Evolutionary conservation across 2,888 invertebrate species (phyloP).

Genomic region (Harmothoe impar): DNA sequence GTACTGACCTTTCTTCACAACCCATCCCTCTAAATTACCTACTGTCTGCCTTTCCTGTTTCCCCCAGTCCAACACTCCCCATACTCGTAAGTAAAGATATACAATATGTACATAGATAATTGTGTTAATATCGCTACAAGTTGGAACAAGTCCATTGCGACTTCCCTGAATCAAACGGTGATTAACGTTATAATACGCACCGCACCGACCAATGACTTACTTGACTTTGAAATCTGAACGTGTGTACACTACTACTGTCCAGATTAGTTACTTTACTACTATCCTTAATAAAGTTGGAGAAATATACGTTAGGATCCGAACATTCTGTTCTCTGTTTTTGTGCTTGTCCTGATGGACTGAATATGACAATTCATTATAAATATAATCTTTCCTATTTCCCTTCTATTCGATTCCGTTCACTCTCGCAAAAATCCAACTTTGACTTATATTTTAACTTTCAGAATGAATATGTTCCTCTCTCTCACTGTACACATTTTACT

Average conservation of each 20-base stretch:
- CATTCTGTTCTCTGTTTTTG: neutral
- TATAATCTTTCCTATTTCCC: slow-evolving; percentile 6
- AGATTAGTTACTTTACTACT: neutral
- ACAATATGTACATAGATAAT: slow-evolving; percentile 23
- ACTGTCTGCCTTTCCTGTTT: too few species aligned
- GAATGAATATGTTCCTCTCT: neutral
- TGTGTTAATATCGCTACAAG: neutral
- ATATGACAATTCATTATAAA: neutral
- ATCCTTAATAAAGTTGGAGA: neutral
- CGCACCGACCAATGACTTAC: neutral
- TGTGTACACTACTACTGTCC: neutral
- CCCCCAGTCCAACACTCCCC: slow-evolving; percentile 4
- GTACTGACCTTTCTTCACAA: too few species aligned
- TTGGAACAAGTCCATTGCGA: slow-evolving; percentile 46
- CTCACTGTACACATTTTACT: too few species aligned
- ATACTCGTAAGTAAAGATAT: slow-evolving; percentile 8
- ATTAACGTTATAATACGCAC: neutral
- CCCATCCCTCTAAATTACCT: too few species aligned
- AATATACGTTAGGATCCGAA: neutral
- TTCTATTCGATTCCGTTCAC: neutral
- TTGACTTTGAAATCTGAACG: neutral
- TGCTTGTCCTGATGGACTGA: neutral
- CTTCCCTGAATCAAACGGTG: slow-evolving; percentile 58
- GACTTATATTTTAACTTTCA: neutral
- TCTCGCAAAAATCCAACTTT: neutral